Percentiles rank a stretch among this genome's conserved stretches.
These are phyloP conservation scores for Hylaeus volcanicus DNA, from an alignment of 1,140 invertebrate species.

Conservation along the genomic window DNA sequence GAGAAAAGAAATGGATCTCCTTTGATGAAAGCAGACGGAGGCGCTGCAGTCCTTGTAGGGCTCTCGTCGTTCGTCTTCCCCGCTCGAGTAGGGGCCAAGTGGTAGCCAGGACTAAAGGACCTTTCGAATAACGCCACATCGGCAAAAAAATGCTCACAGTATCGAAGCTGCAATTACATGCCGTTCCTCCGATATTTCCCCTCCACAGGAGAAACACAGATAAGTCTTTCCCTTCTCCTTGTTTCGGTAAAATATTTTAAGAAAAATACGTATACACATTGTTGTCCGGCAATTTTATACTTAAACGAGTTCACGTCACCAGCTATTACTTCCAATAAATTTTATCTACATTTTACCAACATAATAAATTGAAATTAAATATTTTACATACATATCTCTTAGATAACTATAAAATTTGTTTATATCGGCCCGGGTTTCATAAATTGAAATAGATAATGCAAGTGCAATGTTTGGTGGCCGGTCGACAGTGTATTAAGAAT, in stretches of 20 bases:
- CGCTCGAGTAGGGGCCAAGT: slow-evolving; percentile 49
- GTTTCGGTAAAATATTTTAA: background rate
- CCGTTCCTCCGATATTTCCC: slow-evolving; percentile 31
- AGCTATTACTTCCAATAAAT: too few relatives aligned
- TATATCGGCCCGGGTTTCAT: too few relatives aligned
- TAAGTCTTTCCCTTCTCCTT: background rate
- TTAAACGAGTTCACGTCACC: too few relatives aligned
- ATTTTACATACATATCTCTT: too few relatives aligned
- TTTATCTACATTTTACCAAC: too few relatives aligned
- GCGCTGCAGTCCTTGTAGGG: slow-evolving; percentile 47
- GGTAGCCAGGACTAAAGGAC: slow-evolving; percentile 50
- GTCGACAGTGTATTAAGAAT: too few relatives aligned
- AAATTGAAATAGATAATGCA: too few relatives aligned
- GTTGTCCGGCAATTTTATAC: too few relatives aligned
- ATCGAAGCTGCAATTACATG: slow-evolving; percentile 54
- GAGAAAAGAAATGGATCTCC: slow-evolving; percentile 55
- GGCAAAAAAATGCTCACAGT: slow-evolving; percentile 50
- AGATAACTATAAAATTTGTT: too few relatives aligned
- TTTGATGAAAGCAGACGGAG: slow-evolving; percentile 64
- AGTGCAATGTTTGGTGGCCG: too few relatives aligned
- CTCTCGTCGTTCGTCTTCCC: slow-evolving; percentile 54
- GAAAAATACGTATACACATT: too few relatives aligned
- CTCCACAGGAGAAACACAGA: slow-evolving; percentile 20
- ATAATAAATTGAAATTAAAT: too few relatives aligned
- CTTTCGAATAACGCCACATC: slow-evolving; percentile 65